These are phyloP conservation scores for Discoglossus pictus DNA, from an alignment of 2,797 vertebrate genomes.

Conservation along the genomic window DNA sequence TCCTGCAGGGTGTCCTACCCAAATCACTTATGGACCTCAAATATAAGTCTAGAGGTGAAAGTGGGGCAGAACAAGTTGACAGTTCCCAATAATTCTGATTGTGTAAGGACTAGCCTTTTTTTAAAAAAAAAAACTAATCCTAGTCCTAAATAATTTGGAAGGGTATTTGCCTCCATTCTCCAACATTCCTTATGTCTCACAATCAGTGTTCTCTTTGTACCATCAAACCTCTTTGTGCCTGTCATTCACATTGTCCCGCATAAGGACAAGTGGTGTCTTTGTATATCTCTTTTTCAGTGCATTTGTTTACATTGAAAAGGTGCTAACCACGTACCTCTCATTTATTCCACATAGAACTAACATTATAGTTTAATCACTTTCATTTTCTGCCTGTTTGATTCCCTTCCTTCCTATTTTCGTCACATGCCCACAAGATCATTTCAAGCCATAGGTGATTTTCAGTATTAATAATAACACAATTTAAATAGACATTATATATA, in stretches of 20 bases:
- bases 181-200: constrained; percentile 50
- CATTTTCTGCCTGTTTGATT: neutral
- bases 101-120: constrained; percentile 42
- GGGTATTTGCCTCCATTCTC: constrained; percentile 44
- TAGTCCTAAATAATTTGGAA: constrained; percentile 23
- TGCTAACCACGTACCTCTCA: constrained; percentile 31
- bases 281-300: constrained; percentile 20
- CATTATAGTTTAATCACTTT: neutral
- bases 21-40: constrained; percentile 50
- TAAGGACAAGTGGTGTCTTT: constrained; percentile 26
- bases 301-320: constrained; percentile 33
- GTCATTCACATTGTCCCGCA: constrained; percentile 26
- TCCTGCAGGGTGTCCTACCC: constrained; percentile 12
- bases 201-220: constrained; percentile 44
- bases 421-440: constrained; percentile 1
- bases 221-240: constrained; percentile 43
- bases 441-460: neutral
- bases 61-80: constrained; percentile 47
- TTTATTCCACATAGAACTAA: neutral
- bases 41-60: constrained; percentile 43
- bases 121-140: constrained; percentile 15
- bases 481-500: constrained; percentile 8
- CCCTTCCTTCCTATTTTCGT: neutral
- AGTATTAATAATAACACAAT: neutral
- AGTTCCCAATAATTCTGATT: constrained; percentile 33